phyloP scores from a whole-genome alignment of 23 tunicate genomes.

The Trididemnum nubilum region DNA sequence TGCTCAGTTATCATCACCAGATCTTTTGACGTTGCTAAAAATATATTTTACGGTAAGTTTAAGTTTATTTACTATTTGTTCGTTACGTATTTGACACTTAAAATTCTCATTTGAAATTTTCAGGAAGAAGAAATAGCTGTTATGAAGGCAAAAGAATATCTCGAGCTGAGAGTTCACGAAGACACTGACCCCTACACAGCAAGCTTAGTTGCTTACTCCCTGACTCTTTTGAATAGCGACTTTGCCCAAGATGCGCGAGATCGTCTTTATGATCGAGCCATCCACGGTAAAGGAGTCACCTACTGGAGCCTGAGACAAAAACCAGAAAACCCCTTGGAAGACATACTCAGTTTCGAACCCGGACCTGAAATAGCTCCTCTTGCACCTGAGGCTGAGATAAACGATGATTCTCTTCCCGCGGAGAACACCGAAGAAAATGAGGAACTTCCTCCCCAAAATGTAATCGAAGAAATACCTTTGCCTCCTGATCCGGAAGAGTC shows the following conservation, averaged over 20 bases:
- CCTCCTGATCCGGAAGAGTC: not conserved
- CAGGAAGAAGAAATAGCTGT: constrained; percentile 61
- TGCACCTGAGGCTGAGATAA: not conserved
- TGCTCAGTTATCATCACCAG: too few species aligned
- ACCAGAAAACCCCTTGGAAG: not conserved
- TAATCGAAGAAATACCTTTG: not conserved
- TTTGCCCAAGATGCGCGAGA: constrained; percentile 50
- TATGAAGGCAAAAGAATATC: constrained; percentile 58
- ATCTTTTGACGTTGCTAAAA: too few species aligned
- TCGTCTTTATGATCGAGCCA: constrained; percentile 38
- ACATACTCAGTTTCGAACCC: not conserved
- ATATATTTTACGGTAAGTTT: too few species aligned
- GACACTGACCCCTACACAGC: constrained; percentile 77
- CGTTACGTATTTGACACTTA: too few species aligned
- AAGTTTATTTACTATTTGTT: too few species aligned
- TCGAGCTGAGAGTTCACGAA: constrained; percentile 41
- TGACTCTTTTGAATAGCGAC: constrained; percentile 61
- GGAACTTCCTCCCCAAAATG: not conserved
- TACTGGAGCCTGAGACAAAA: constrained; percentile 42
- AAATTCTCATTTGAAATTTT: not conserved
- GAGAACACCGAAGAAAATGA: not conserved
- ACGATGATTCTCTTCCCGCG: not conserved
- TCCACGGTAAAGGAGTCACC: constrained; percentile 1
- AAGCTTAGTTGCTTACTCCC: constrained; percentile 76
- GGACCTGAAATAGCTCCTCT: not conserved